Base-by-base conservation (phyloP, 2,797 vertebrate genomes). In the Rhinella marina region DNA sequence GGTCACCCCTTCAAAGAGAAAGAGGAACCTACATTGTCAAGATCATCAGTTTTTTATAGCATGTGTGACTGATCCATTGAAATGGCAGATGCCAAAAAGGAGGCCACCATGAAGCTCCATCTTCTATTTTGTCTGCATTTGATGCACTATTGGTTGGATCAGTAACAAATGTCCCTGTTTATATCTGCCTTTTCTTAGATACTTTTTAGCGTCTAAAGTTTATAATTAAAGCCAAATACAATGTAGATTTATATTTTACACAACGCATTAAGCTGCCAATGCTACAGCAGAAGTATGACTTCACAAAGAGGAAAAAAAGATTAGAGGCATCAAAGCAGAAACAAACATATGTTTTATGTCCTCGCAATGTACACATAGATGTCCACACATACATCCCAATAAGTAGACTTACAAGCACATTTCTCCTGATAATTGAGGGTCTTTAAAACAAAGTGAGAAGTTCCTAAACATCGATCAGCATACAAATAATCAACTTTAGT, bases 281-380 rank as follows among this genome's bases (percentile, higher is more conserved):
- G 25, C 54, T 72, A 75, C 62, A 85, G 61, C 27, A 76, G 32
- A 81, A 73, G 29, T 66, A 32, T 4, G 11, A 77, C 19, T 70
- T 29, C 17, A 52, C 27, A 64, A 27, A 85, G 57, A n/a, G 61
- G 85, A n/a, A 72, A 64, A 25, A 9, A 82, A 41, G 68, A 88
- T 70, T 64, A 56, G 78, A 85, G 70, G 32, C 23, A 70, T 56
- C 70, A 81, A 27, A 62, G 19, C 48, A 72, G 77, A 77, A 56
- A 21, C 13, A 32, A 86, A 82, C 57, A 86, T 82, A 77, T 88
- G 88, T 68, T 88, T 62, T 85, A 17, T 81, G 62, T 68, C 56
- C 78, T 76, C 70, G 7, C 56, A 86, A 82, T 82, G 50, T 61
- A 81, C 48, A 82, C 54, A 88, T 81, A 81, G 82, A 77, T 29